Evolutionary conservation across 2,888 invertebrate genomes (phyloP).

Genomic region (Congeria kusceri): DNA sequence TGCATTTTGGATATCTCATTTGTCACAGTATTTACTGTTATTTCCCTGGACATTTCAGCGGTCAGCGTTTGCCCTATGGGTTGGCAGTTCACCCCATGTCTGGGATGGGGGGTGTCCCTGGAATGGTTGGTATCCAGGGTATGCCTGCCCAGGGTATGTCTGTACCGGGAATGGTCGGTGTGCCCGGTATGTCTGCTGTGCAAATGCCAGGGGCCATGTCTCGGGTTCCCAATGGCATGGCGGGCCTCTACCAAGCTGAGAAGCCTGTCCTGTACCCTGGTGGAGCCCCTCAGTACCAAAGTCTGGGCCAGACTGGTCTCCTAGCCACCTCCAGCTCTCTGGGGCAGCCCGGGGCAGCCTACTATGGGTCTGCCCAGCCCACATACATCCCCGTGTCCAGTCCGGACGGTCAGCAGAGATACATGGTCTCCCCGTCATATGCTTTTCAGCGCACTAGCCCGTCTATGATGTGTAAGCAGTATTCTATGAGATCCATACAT

Average conservation of each 20-base stretch:
- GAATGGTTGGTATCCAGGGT: slow-evolving; percentile 34
- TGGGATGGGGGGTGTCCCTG: slow-evolving; percentile 28
- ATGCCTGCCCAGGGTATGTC: slow-evolving; percentile 11
- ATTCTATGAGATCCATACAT: too few relatives aligned
- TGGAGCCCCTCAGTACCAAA: slow-evolving; percentile 28
- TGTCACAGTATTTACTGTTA: background rate
- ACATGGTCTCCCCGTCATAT: slow-evolving; percentile 57
- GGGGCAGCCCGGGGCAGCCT: slow-evolving; percentile 21
- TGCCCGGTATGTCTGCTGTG: slow-evolving; percentile 59
- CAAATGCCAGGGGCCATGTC: slow-evolving; percentile 44
- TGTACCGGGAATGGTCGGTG: slow-evolving; percentile 28
- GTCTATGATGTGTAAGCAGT: too few relatives aligned
- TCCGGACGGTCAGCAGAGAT: slow-evolving; percentile 51
- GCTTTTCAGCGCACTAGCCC: background rate
- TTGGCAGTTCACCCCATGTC: slow-evolving; percentile 9
- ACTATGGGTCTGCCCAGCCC: slow-evolving; percentile 37
- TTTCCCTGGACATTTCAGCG: background rate
- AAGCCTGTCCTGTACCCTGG: slow-evolving; percentile 51
- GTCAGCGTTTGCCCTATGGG: slow-evolving; percentile 7
- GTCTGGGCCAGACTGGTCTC: slow-evolving; percentile 45
- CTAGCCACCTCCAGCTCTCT: slow-evolving; percentile 40
- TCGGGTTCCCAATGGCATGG: slow-evolving; percentile 46
- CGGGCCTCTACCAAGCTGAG: slow-evolving; percentile 51
- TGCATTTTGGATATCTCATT: background rate
- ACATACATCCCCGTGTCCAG: slow-evolving; percentile 53